Evolutionary conservation across 2,888 invertebrate genomes (phyloP), one percentile per base, ranked within the genome.

Genomic region (Blastobasis lacticolella): DNA sequence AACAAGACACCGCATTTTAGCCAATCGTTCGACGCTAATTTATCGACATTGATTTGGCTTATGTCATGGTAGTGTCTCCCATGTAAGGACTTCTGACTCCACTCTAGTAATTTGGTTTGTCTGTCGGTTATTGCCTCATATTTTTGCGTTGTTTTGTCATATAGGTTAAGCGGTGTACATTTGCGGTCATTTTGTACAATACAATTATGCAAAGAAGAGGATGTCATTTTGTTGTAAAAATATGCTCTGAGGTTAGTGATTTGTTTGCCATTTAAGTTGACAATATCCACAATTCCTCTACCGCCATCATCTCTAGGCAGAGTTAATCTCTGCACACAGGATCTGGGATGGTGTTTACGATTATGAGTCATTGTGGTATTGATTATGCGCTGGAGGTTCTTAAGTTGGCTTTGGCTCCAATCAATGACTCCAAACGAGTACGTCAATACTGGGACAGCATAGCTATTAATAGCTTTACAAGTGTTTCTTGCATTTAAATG

Each of bases 261-360:
- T 37, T 50, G 52, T 9, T 49, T 49, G 6, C 43, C 47, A 8
- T 53, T 49, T 5, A 53, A 23, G 43, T 55, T 53, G 9, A 6
- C 10, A 5, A 52, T 48, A 36, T 56, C 56, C 4, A 54, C 5
- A 48, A 49, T 4, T 50, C 23, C 23, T 23, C 23, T 23, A 23
- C 23, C 23, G 23, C 23, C 23, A 23, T 23, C 23, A 23, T 23
- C 49, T 9, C n/a, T 7, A 1, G 53, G 51, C 5, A 53, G 10
- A 1, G 48, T 56, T 6, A 51, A n/a, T 47, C 55, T 45, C 38
- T 55, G 51, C 6, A 47, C 7, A 44, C 49, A 55, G 5, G 55
- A 42, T 45, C 46, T 45, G 6, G 55, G 50, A 8, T 55, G 52
- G 37, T 49, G 55, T 50, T 52, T 55, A 23, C 23, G 23, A 23